phyloP scores from a whole-genome alignment of 23 tunicate genomes.

The Aplidium turbinatum region DNA sequence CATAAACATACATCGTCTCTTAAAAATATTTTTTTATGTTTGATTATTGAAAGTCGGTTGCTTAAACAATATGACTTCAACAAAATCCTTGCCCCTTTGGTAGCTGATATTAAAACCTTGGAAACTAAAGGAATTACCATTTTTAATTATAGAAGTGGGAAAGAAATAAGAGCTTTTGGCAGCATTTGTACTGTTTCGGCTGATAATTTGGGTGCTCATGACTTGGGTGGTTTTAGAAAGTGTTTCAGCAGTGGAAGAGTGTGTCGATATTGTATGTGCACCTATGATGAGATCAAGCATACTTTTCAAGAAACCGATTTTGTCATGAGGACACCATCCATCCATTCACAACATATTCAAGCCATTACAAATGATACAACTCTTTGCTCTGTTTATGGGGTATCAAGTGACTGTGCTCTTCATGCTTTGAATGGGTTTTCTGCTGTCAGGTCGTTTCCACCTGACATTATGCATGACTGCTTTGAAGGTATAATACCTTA shows the following conservation, averaged over 20 bases:
- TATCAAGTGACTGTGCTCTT: conserved; percentile 6
- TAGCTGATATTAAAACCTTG: conserved; percentile 28
- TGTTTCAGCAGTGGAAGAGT: conserved; percentile 46
- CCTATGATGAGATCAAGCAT: neutral
- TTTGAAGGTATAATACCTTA: conserved; percentile 38
- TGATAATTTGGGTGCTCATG: conserved; percentile 46
- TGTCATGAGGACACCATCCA: conserved; percentile 7
- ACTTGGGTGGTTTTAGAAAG: conserved; percentile 26
- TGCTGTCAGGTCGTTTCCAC: conserved; percentile 22
- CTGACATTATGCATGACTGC: conserved; percentile 58
- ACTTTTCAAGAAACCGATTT: conserved; percentile 19
- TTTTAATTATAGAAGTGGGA: neutral
- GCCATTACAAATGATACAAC: conserved; percentile 4
- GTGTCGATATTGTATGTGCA: conserved; percentile 38
- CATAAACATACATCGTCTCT: conserved; percentile 1
- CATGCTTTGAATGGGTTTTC: neutral
- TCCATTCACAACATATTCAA: neutral
- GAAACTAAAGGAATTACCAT: conserved; percentile 39
- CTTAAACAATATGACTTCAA: conserved; percentile 5
- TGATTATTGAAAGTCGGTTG: conserved; percentile 14
- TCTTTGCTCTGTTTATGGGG: conserved; percentile 22
- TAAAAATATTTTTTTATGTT: conserved; percentile 23
- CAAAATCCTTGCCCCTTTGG: conserved; percentile 17
- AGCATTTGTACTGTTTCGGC: conserved; percentile 44
- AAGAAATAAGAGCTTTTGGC: neutral